Conservation (phyloP, 2,888 invertebrate species). For the Ellobium chinense region DNA sequence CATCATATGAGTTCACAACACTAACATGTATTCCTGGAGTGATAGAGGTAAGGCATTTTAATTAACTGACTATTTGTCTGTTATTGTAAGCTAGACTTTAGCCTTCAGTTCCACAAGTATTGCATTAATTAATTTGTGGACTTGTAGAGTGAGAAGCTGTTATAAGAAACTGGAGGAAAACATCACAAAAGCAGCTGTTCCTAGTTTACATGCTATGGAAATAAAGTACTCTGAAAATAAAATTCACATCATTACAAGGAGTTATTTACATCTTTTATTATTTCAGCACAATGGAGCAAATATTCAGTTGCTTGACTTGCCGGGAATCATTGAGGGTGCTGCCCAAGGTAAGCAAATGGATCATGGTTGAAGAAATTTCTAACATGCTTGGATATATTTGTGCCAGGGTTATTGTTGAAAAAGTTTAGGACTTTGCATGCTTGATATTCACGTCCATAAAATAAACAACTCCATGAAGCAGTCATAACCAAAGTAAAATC, state of each 20-base stretch:
- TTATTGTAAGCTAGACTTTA: not conserved
- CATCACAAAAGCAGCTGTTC: too few relatives aligned
- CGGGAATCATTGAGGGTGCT: slow-evolving; percentile 99
- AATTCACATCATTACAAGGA: not conserved
- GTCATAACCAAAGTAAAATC: too few relatives aligned
- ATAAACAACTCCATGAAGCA: too few relatives aligned
- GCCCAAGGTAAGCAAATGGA: slow-evolving; percentile 88
- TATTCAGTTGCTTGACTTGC: slow-evolving; percentile 98
- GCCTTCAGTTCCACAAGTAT: too few relatives aligned
- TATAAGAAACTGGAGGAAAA: too few relatives aligned
- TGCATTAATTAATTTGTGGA: too few relatives aligned
- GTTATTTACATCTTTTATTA: not conserved
- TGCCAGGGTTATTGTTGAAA: too few relatives aligned
- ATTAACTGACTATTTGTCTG: not conserved
- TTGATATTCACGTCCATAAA: too few relatives aligned
- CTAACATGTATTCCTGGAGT: slow-evolving; percentile 99
- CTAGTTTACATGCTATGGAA: too few relatives aligned
- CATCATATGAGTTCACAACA: slow-evolving; percentile 99
- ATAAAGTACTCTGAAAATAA: not conserved
- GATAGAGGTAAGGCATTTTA: slow-evolving; percentile 86
- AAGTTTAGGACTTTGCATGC: too few relatives aligned
- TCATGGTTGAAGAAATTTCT: too few relatives aligned
- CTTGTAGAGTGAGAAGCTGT: not conserved
- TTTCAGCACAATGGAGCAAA: slow-evolving; percentile 95
- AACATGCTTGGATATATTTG: too few relatives aligned